Conservation (phyloP, 2,888 invertebrate species). For the Euplagia quadripunctaria region DNA sequence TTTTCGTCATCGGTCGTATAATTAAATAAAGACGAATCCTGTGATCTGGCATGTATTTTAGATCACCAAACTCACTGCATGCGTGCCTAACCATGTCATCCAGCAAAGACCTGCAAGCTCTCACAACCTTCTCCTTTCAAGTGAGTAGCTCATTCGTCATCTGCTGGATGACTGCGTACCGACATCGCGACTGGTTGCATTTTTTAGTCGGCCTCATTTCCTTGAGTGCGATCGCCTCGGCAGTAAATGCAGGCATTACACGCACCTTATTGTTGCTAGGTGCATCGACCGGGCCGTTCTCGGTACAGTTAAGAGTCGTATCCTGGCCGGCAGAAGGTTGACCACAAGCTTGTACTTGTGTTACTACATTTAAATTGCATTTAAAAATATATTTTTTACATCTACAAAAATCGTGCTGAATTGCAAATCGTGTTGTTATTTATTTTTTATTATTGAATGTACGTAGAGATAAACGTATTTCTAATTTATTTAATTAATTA, state of each 20-base stretch:
- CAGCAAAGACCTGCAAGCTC: background rate
- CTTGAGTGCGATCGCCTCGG: background rate
- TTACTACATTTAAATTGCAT: no score
- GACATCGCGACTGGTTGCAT: background rate
- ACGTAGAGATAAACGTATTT: no score
- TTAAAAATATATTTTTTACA: no score
- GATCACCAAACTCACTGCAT: background rate
- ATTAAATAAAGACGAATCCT: no score
- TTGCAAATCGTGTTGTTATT: no score
- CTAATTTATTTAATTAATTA: no score
- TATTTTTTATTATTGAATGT: no score
- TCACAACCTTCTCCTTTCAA: background rate
- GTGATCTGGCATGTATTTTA: background rate
- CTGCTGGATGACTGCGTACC: background rate
- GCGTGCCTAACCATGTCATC: background rate
- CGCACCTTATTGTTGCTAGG: background rate
- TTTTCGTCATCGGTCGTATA: background rate
- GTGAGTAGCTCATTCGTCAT: background rate
- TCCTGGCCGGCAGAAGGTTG: no score
- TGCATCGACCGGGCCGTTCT: no score
- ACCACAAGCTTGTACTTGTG: no score
- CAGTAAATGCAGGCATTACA: background rate
- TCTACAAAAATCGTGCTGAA: no score
- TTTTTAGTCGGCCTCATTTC: background rate
- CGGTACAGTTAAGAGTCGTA: no score